phyloP scores from a whole-genome alignment of 2,888 invertebrate species.

The Orthosia gothica region DNA sequence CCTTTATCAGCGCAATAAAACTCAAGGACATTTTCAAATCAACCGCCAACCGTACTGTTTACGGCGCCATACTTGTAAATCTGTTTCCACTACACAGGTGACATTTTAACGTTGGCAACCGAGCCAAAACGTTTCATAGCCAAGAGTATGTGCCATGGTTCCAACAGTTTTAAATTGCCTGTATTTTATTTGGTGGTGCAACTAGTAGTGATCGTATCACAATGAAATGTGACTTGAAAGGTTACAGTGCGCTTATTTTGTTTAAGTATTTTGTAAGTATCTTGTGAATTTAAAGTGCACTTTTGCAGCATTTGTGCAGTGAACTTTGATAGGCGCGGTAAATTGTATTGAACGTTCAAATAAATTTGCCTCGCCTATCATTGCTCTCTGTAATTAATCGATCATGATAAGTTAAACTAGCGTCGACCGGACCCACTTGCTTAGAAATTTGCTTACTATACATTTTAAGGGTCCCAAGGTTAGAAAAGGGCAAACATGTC shows the following conservation, averaged over 20 bases:
- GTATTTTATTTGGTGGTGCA: constrained; percentile 58
- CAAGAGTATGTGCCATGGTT: constrained; percentile 29
- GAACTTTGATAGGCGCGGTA: no score
- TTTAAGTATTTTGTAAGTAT: constrained; percentile 3
- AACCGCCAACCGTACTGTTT: neutral
- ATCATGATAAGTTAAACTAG: neutral
- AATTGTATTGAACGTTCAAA: no score
- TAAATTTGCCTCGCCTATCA: neutral
- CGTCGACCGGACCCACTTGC: neutral
- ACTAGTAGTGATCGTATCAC: constrained; percentile 58
- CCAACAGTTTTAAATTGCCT: constrained; percentile 50
- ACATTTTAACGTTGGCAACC: constrained; percentile 55
- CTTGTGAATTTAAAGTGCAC: neutral
- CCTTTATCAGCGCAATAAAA: constrained; percentile 26
- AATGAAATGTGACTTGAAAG: constrained; percentile 22
- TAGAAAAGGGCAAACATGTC: no score
- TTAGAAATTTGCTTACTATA: neutral
- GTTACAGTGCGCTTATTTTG: neutral
- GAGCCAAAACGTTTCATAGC: constrained; percentile 54
- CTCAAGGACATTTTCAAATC: constrained; percentile 17
- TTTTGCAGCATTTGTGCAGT: no score
- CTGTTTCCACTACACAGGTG: constrained; percentile 32
- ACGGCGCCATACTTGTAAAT: constrained; percentile 33
- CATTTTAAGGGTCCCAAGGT: neutral
- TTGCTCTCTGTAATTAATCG: neutral